Base-by-base conservation (phyloP, 2,888 invertebrate species). In the Lottia gigantea region DNA sequence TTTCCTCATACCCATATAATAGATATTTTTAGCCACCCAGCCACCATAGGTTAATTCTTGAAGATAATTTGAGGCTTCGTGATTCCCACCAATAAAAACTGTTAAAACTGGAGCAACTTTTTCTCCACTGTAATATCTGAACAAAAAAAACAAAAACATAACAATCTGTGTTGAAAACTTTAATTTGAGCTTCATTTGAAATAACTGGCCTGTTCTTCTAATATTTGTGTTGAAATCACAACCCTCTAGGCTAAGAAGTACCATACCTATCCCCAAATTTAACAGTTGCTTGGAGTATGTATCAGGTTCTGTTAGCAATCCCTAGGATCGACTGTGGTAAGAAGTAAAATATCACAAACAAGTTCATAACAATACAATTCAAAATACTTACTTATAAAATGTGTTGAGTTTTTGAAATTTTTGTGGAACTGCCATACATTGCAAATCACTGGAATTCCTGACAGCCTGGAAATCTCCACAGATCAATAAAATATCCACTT, bases 391-490 rank as follows among this genome's bases (percentile, higher is more conserved):
- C 95, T 96, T 96, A 89, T 97, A 95, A 90, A 98, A 98, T 31
- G 95, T 92, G 82, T 95, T 95, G 90, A 99, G 94, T 76, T 93
- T 90, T 84, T 93, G 92, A 89, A 94, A 98, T 89, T 98, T 98
- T 66, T 92, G 91, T 1, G 98, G 96, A n/a, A 96, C 95, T 62
- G 98, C 97, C 97, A 99, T 97, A 76, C 96, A 95, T 75, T 92
- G 90, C 49, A 99, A 89, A 89, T 99, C 99, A 65, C 92, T 92
- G 80, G 92, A 90, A 90, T 98, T 99, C 73, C 99, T 91, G 0
- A 96, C 95, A 0, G 98, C 92, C 90, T 99, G 98, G 89, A 98
- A 99, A 90, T 99, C 99, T 0, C 99, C 99, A 89, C 98, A 99
- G 85, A 98, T 98, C 73, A 99, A 92, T 46, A 99, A 90, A 70